A percentile compares a stretch with the other conserved stretches of the same genome.
These are phyloP conservation scores for Amphiprion percula DNA, from an alignment of 2,113 vertebrate species.

Conservation along the genomic window DNA sequence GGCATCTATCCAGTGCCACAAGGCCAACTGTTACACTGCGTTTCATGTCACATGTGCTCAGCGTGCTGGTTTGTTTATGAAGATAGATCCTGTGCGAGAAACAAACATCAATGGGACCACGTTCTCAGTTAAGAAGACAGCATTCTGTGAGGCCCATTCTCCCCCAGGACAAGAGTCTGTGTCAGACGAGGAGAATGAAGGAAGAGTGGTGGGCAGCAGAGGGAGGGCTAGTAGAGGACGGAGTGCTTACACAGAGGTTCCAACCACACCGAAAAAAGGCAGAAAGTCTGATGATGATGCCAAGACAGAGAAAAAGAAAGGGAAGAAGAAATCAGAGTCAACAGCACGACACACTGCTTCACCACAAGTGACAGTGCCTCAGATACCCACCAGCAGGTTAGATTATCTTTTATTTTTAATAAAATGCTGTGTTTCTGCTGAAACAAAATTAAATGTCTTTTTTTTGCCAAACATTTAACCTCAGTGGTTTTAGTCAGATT, in stretches of 20 bases:
- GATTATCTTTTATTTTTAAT: constrained; percentile 19
- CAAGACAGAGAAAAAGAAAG: constrained; percentile 89
- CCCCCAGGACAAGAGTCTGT: constrained; percentile 83
- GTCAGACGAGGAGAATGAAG: constrained; percentile 79
- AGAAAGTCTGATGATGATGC: constrained; percentile 82
- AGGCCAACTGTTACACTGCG: constrained; percentile 98
- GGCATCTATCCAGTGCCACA: constrained; percentile 97
- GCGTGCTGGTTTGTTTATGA: constrained; percentile 97
- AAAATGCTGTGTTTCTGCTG: neutral
- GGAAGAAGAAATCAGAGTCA: constrained; percentile 86
- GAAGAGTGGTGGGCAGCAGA: constrained; percentile 82
- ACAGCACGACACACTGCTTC: constrained; percentile 64
- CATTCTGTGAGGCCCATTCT: constrained; percentile 93
- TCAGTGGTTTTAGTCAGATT: neutral
- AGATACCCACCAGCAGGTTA: constrained; percentile 94
- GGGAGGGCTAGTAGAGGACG: constrained; percentile 80
- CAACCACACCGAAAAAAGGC: constrained; percentile 75
- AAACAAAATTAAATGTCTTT: neutral
- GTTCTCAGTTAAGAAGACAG: constrained; percentile 96
- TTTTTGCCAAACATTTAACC: neutral
- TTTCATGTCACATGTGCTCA: constrained; percentile 98
- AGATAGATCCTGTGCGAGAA: constrained; percentile 97
- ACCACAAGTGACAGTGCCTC: constrained; percentile 87
- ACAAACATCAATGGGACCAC: constrained; percentile 93
- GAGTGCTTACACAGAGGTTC: constrained; percentile 82